Conservation (phyloP, 2,113 vertebrate genomes). For the Triplophysa siluroides region DNA sequence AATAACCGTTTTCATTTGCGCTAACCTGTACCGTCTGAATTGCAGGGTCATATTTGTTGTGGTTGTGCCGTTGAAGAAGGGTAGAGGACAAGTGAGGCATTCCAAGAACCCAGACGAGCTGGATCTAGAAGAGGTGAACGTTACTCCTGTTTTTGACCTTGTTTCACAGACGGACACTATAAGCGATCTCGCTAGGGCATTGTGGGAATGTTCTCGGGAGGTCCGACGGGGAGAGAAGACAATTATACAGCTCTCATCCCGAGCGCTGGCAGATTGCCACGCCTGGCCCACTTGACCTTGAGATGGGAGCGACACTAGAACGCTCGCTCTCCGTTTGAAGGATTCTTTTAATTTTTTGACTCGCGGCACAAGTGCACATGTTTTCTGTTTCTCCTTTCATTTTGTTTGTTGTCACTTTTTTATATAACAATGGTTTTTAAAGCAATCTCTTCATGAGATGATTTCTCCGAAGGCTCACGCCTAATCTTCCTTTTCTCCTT, state of each 20-base stretch:
- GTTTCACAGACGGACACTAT: neutral
- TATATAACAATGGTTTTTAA: no score
- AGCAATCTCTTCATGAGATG: no score
- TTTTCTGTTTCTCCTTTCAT: no score
- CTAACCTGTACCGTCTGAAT: neutral
- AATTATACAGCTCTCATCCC: conserved; percentile 61
- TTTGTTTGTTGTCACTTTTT: neutral
- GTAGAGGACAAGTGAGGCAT: conserved; percentile 77
- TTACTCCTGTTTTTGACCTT: neutral
- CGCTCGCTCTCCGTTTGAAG: neutral
- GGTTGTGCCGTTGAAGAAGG: conserved; percentile 87
- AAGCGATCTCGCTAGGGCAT: neutral
- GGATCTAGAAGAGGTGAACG: conserved; percentile 91
- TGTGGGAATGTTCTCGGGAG: conserved; percentile 14
- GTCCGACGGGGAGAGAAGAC: conserved; percentile 47
- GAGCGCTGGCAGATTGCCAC: conserved; percentile 31
- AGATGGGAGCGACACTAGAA: conserved; percentile 19
- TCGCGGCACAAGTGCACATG: neutral
- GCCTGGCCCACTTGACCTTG: conserved; percentile 61
- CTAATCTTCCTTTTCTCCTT: neutral
- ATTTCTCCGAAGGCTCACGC: no score
- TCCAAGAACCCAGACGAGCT: conserved; percentile 89
- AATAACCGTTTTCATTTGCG: no score
- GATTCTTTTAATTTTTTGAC: neutral
- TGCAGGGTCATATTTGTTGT: conserved; percentile 88